Base-by-base conservation (phyloP, 64 coral and sea anemone genomes). In the Anthopleura sola region DNA sequence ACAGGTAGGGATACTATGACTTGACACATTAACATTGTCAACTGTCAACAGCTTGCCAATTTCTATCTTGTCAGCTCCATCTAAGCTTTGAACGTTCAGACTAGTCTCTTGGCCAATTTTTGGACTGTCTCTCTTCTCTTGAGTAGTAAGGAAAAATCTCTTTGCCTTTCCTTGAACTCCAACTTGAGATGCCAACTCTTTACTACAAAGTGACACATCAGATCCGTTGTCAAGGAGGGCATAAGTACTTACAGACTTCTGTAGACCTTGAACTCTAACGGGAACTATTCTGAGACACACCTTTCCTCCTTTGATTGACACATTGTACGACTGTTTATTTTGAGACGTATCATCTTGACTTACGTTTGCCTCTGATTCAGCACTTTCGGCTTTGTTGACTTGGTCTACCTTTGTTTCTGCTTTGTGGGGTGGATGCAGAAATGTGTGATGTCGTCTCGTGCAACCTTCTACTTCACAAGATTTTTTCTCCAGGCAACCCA, bases 11-110 rank as follows among this genome's bases (percentile, higher is more conserved):
- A 48, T 48, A 48, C 46, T 5, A 20, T 55, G 75, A 32, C 53
- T 46, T 87, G 87, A 83, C 37, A 86, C 57, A 60, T 83, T 87
- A n/a, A 87, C 39, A 28, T 82, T 87, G 14, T 74, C 68, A 6
- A 94, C 78, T 13, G 92, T 84, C 82, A 81, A 88, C 49, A 87
- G 47, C 54, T n/a, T n/a, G n/a, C n/a, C n/a, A n/a, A n/a, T n/a
- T n/a, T n/a, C n/a, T n/a, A n/a, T n/a, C n/a, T n/a, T 87, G 18
- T 87, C 51, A 57, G n/a, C 8, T 39, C 86, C 86, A 36, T 88
- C 86, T 18, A 88, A 23, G 37, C 75, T 7, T 24, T 88, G 15
- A 19, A 88, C 78, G 1, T 19, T 82, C 38, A 88, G 36, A n/a
- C 78, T 88, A 4, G 81, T 68, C 14, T 48, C 31, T 17, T 64